phyloP scores from a whole-genome alignment of 2,797 vertebrate species.

The Cryptoprocta ferox region DNA sequence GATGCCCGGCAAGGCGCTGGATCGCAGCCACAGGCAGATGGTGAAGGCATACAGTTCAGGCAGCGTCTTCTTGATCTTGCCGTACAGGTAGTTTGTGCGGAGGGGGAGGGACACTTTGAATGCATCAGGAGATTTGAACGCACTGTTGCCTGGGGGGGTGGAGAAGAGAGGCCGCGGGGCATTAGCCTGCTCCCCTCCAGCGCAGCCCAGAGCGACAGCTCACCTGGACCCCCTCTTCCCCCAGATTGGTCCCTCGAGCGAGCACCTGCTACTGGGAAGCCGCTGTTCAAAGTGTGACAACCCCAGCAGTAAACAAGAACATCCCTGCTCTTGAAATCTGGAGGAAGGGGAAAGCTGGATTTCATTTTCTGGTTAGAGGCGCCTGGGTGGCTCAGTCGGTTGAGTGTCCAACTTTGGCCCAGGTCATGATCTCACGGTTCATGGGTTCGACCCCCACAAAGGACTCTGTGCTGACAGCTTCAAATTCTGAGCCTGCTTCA shows the following conservation, averaged over 20 bases:
- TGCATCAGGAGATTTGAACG: slow-evolving; percentile 97
- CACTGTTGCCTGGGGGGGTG: slow-evolving; percentile 91
- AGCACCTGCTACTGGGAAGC: neutral
- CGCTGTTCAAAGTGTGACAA: neutral
- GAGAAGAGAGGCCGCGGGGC: neutral
- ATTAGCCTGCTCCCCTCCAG: neutral
- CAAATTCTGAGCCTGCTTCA: too few relatives aligned
- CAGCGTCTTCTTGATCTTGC: slow-evolving; percentile 96
- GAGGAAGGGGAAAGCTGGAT: neutral
- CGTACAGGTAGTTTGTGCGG: slow-evolving; percentile 97
- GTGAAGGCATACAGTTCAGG: slow-evolving; percentile 98
- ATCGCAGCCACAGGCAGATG: slow-evolving; percentile 98
- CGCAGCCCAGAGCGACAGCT: fast-evolving
- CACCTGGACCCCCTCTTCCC: neutral
- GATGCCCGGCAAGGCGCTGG: slow-evolving; percentile 95
- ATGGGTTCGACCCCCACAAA: too few relatives aligned
- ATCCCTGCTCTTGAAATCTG: neutral
- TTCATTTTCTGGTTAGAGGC: neutral
- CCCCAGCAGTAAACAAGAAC: neutral
- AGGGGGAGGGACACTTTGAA: slow-evolving; percentile 97
- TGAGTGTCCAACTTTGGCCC: too few relatives aligned
- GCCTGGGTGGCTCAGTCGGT: too few relatives aligned
- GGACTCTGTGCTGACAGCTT: too few relatives aligned
- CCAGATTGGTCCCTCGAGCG: too few relatives aligned
- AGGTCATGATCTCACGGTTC: too few relatives aligned